Percentiles rank a stretch among this genome's conserved stretches.
phyloP scores from a whole-genome alignment of 35 echinoderm and acorn worm genomes.

The Stichopus chloronotus region DNA sequence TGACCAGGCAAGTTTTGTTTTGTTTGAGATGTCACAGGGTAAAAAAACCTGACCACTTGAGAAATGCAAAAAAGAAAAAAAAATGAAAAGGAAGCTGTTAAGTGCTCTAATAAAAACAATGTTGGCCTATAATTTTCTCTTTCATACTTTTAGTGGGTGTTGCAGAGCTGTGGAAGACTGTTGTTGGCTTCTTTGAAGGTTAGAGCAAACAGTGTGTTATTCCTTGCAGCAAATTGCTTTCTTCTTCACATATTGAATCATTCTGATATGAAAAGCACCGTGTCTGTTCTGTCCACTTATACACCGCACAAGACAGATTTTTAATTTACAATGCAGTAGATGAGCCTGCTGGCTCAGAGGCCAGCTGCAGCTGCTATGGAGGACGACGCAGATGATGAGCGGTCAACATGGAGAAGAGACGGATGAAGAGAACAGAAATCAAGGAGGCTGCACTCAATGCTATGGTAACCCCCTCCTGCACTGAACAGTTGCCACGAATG shows the following conservation, averaged over 20 bases:
- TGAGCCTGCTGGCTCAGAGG: neutral
- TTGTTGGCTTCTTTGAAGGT: neutral
- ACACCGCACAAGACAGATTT: neutral
- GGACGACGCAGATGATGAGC: neutral
- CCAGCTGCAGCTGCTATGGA: neutral
- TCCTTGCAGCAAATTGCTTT: neutral
- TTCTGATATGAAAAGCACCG: neutral
- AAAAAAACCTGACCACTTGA: no score
- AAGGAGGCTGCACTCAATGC: neutral
- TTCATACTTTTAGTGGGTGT: conserved; percentile 22
- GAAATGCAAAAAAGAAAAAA: no score
- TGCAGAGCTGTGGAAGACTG: neutral
- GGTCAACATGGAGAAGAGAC: neutral
- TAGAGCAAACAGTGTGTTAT: conserved; percentile 16
- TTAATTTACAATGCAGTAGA: neutral
- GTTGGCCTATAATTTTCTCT: conserved; percentile 12
- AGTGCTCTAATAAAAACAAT: conserved; percentile 43
- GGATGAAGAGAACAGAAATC: neutral
- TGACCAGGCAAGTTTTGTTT: no score
- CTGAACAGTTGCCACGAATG: neutral
- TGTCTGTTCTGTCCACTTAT: conserved; percentile 1
- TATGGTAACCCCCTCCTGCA: neutral
- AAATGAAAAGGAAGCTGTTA: conserved; percentile 20
- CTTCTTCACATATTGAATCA: conserved; percentile 25
- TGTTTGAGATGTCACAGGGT: no score